Evolutionary conservation across 2,888 invertebrate genomes (phyloP).

Genomic region (Nephrotoma appendiculata): DNA sequence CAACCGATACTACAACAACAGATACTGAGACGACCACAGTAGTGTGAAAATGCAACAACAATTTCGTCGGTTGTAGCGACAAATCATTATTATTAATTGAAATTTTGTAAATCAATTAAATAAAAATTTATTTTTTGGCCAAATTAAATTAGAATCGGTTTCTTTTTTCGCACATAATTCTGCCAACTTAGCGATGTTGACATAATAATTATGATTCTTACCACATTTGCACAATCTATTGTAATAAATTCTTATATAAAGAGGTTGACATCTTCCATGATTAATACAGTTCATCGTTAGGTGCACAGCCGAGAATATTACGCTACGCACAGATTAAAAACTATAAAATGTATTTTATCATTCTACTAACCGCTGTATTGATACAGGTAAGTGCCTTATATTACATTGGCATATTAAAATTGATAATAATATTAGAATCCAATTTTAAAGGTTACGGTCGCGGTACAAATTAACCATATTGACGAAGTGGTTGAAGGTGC

Average conservation of each 20-base stretch:
- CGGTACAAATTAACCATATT: background rate
- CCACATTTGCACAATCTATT: background rate
- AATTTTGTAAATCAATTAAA: too few species aligned
- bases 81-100: too few species aligned
- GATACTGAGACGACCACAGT: background rate
- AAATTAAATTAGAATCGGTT: too few species aligned
- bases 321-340: background rate
- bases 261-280: background rate
- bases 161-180: too few species aligned
- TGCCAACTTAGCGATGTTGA: background rate
- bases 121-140: too few species aligned
- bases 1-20: background rate
- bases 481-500: background rate
- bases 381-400: background rate
- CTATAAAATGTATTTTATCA: background rate
- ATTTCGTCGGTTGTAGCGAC: background rate
- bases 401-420: too few species aligned
- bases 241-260: background rate
- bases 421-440: background rate
- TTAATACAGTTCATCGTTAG: background rate
- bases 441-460: background rate
- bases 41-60: background rate
- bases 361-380: background rate
- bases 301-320: background rate
- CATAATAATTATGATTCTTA: background rate